Evolutionary conservation across 2,888 invertebrate species (phyloP), one percentile per base, ranked within the genome.

Genomic region (Thymelicus sylvestris): DNA sequence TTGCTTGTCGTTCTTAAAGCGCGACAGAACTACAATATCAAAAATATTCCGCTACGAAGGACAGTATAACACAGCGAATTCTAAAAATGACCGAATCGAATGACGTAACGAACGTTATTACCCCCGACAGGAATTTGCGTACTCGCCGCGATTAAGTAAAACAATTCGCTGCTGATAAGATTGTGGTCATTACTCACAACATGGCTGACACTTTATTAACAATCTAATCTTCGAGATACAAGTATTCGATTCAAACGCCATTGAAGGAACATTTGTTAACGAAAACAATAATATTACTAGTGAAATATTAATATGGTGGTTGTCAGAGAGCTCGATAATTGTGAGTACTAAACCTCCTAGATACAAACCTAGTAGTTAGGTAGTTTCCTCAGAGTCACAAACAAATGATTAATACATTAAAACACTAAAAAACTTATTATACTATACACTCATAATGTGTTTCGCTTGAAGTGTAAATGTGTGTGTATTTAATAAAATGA

Each of bases 141-240:
- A 52, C 50, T 38, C 59, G 69, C 66, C 44, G 68, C 73, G 76
- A 81, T 81, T 80, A 84, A 77, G 79, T 44, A 75, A 76, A 83
- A 86, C 80, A 81, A 82, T 81, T 85, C 79, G 73, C 76, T 65
- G 72, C 70, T 74, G 92, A 92, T 92, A 89, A 92, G 91, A 91
- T 90, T 83, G 80, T 75, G 76, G 71, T 75, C 77, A 84, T 83
- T 85, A 86, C 82, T 84, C 82, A 80, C 78, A 78, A 80, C 78
- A 81, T 80, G 79, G 79, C 80, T 78, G 81, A 78, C 81, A 82
- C 79, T 81, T 74, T 72, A 70, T 76, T 73, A 39, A 57, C 71
- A 89, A 91, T 92, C 91, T 91, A 83, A 91, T 92, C 92, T 77
- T n/a, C 24, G 67, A 73, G 72, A 76, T 81, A 81, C 78, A 76